Base-by-base conservation (phyloP, 2,797 vertebrate genomes). In the Atherinosoma microstoma region DNA sequence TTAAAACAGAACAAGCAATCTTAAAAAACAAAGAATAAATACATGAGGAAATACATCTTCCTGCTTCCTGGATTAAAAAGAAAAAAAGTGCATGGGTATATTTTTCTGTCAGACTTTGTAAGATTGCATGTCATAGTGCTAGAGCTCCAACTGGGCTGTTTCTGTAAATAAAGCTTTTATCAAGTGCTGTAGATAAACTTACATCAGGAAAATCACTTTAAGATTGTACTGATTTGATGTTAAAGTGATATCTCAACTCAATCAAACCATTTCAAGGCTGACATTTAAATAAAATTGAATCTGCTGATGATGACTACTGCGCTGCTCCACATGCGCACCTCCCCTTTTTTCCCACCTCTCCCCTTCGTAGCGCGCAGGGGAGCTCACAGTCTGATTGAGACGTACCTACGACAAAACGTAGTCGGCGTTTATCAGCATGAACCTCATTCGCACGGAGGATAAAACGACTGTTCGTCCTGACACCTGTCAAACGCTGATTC, bases 321-420 rank as follows among this genome's bases (percentile, higher is more conserved):
- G 56, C 59, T 22, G 34, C 70, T 69, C 42, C 58, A 29, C 45
- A 2, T 10, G 58, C 60, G 38, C 76, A 1, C 74, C 70, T 59
- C 69, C 58, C 49, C 61, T 27, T 42, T 38, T 22, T 35, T 5
- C 27, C 30, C 36, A 56, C 51, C 67, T 49, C 56, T 16, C 29
- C 36, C 67, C 57, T 20, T 2, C 1, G 63, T 9, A 24, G 67
- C 73, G 67, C 76, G 49, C 79, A 4, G 47, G 2, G 54, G 40
- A 64, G 67, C 78, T 74, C 70, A 27, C 27, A 73, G 70, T 82
- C 83, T 35, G 87, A 38, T 38, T 11, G 36, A 38, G 36, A 38
- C 36, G 12, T 62, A 60, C 69, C 72, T n/a, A 42, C 42, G 65
- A 51, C 51, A 2, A 58, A 69, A 7, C 22, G 15, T 53, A 10